Evolutionary conservation across 1,140 invertebrate genomes (phyloP).

Genomic region (Leptopilina clavipes): DNA sequence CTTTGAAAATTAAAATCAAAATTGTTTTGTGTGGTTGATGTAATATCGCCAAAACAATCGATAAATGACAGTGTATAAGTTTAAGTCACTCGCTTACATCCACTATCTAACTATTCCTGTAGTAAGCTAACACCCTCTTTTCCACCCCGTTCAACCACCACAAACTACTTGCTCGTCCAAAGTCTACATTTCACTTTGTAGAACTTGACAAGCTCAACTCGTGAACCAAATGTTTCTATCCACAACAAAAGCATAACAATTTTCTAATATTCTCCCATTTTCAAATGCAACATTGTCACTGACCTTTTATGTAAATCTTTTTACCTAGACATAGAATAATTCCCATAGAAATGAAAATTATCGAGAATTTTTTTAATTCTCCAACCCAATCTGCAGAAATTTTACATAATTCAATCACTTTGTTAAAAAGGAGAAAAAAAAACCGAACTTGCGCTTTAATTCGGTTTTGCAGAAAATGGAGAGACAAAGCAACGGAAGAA

Average conservation of each 20-base stretch:
- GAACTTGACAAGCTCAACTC: constrained; percentile 53
- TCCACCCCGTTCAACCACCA: constrained; percentile 55
- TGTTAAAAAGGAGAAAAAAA: neutral
- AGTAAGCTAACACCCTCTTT: constrained; percentile 59
- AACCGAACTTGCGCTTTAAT: neutral
- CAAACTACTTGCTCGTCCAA: constrained; percentile 61
- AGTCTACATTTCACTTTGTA: constrained; percentile 62
- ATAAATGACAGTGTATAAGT: constrained; percentile 67
- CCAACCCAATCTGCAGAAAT: neutral
- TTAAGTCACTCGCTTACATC: constrained; percentile 54
- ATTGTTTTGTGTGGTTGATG: too few species aligned
- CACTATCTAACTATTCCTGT: constrained; percentile 51
- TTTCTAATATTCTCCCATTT: too few species aligned
- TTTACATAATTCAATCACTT: neutral
- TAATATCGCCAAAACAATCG: constrained; percentile 69
- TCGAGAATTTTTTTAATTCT: too few species aligned
- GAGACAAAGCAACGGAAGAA: constrained; percentile 24
- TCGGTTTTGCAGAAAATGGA: constrained; percentile 9
- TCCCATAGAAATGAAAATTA: too few species aligned
- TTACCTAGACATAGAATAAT: too few species aligned
- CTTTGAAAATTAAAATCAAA: too few species aligned
- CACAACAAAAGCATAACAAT: too few species aligned
- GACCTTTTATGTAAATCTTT: too few species aligned
- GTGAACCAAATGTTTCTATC: constrained; percentile 48
- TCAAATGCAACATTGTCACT: too few species aligned